Evolutionary conservation across 1,140 invertebrate species (phyloP).

Genomic region (Amphibalanus amphitrite): DNA sequence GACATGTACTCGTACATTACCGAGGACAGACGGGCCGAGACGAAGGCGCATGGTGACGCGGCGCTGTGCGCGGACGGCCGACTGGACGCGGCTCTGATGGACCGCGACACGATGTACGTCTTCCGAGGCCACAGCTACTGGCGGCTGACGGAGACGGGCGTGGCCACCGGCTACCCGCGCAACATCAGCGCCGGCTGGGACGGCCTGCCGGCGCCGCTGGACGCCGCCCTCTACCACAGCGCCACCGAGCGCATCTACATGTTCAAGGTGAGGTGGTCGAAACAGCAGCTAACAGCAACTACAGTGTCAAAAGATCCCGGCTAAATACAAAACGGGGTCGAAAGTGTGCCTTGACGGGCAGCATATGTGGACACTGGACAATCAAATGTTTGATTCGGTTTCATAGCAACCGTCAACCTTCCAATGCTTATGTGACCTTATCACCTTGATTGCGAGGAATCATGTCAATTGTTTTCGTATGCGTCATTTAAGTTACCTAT

Average conservation of each 20-base stretch:
- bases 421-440: too few species aligned
- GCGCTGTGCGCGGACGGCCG: constrained; percentile 57
- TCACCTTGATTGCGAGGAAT: too few species aligned
- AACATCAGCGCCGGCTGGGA: constrained; percentile 25
- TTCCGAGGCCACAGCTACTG: constrained; percentile 56
- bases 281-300: too few species aligned
- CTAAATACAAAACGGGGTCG: too few species aligned
- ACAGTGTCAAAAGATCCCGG: too few species aligned
- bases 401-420: too few species aligned
- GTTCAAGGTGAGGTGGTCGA: constrained; percentile 24
- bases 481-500: too few species aligned
- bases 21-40: constrained; percentile 20
- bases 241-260: constrained; percentile 30
- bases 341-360: too few species aligned
- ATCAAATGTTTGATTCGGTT: too few species aligned
- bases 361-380: too few species aligned
- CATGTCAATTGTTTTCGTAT: too few species aligned
- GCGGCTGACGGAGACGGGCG: constrained; percentile 53
- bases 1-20: background rate
- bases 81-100: constrained; percentile 66
- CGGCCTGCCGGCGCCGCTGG: constrained; percentile 27
- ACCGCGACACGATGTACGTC: constrained; percentile 54
- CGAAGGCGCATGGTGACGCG: constrained; percentile 36
- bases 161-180: constrained; percentile 63
- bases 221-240: constrained; percentile 27